Evolutionary conservation across 1,140 invertebrate species (phyloP).

Genomic region (Dreissena polymorpha): DNA sequence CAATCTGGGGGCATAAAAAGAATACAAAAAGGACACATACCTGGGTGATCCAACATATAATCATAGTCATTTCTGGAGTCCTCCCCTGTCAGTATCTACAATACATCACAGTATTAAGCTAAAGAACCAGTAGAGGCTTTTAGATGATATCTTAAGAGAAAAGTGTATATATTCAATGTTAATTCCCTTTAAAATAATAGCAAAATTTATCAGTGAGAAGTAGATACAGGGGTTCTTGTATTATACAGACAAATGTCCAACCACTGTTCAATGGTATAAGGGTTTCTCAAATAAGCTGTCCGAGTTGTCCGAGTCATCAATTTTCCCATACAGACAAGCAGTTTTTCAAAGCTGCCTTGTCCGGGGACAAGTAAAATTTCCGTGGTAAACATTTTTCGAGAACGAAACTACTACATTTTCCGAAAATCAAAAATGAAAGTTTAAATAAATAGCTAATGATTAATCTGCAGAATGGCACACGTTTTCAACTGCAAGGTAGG

Average conservation of each 20-base stretch:
- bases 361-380: too few species aligned
- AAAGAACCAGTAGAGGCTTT: background rate
- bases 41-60: conserved; percentile 96
- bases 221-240: background rate
- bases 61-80: conserved; percentile 93
- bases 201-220: background rate
- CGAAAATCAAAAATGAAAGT: too few species aligned
- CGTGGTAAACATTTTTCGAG: too few species aligned
- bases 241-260: background rate
- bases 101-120: background rate
- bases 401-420: too few species aligned
- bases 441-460: too few species aligned
- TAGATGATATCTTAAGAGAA: background rate
- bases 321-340: too few species aligned
- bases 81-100: conserved; percentile 92
- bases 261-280: background rate
- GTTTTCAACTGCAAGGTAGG: too few species aligned
- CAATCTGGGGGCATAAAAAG: background rate
- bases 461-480: too few species aligned
- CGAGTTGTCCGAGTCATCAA: too few species aligned
- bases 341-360: too few species aligned
- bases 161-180: background rate
- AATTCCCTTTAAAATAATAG: background rate
- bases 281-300: too few species aligned
- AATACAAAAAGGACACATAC: conserved; percentile 64